phyloP scores from a whole-genome alignment of 1,140 invertebrate genomes.

The Diachasma alloeum region DNA sequence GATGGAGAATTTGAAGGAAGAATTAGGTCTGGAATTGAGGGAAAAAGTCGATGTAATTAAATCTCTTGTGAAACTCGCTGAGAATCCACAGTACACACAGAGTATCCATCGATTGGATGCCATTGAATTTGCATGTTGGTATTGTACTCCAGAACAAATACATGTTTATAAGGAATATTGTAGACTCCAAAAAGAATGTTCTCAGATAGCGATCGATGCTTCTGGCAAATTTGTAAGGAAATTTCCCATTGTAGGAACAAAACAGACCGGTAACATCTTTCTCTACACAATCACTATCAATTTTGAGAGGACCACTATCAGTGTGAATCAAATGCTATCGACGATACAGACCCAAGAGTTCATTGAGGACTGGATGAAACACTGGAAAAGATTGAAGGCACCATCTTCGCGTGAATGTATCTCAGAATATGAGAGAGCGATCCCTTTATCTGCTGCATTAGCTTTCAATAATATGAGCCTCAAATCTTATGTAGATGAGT shows the following conservation, averaged over 20 bases:
- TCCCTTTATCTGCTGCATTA: neutral
- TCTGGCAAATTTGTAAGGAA: conserved; percentile 9
- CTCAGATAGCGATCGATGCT: neutral
- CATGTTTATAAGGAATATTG: neutral
- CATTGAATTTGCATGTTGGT: neutral
- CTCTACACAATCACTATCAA: neutral
- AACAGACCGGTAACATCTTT: neutral
- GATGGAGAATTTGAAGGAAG: neutral
- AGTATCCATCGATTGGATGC: neutral
- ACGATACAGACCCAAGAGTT: neutral
- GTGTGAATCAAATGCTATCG: neutral
- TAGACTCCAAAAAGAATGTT: neutral
- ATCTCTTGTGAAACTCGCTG: neutral
- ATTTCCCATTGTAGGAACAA: neutral
- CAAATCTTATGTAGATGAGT: neutral
- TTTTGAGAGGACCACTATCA: neutral
- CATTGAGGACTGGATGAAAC: neutral
- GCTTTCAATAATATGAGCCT: neutral
- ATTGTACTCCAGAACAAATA: neutral
- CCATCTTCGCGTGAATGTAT: neutral
- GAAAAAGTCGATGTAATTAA: neutral
- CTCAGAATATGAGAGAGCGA: neutral
- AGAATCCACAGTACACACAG: neutral
- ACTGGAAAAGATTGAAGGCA: neutral
- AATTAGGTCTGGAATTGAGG: neutral